Conservation (phyloP, 2,113 vertebrate species). For the Odontesthes bonariensis region DNA sequence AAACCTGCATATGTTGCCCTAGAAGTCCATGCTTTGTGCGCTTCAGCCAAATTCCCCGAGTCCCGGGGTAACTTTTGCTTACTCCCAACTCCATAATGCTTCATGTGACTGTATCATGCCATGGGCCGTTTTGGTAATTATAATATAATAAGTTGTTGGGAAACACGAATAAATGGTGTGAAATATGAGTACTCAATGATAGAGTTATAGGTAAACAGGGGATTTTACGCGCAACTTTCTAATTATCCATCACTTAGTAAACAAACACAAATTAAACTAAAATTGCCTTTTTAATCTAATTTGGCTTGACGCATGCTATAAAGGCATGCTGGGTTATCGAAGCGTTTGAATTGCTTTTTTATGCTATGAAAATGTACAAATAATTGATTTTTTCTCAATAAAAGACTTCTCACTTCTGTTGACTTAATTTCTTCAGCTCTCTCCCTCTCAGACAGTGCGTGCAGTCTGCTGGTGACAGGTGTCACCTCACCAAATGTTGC, state of each 20-base stretch:
- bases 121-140: not conserved
- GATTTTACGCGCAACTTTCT: not conserved
- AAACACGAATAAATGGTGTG: too few species aligned
- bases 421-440: too few species aligned
- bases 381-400: not conserved
- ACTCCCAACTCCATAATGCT: not conserved
- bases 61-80: not conserved
- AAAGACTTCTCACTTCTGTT: too few species aligned
- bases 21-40: slow-evolving; percentile 1
- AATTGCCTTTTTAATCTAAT: not conserved
- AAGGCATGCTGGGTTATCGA: too few species aligned
- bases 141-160: not conserved
- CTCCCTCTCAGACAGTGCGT: not conserved
- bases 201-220: not conserved
- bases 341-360: too few species aligned
- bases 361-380: not conserved
- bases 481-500: slow-evolving; percentile 16
- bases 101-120: not conserved
- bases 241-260: not conserved
- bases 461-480: slow-evolving; percentile 57
- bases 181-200: not conserved
- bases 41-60: not conserved
- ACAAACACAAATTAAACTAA: not conserved
- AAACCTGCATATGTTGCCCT: not conserved
- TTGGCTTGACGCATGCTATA: too few species aligned